Base-by-base conservation (phyloP, 2,888 invertebrate species). In the Iphiclides podalirius region DNA sequence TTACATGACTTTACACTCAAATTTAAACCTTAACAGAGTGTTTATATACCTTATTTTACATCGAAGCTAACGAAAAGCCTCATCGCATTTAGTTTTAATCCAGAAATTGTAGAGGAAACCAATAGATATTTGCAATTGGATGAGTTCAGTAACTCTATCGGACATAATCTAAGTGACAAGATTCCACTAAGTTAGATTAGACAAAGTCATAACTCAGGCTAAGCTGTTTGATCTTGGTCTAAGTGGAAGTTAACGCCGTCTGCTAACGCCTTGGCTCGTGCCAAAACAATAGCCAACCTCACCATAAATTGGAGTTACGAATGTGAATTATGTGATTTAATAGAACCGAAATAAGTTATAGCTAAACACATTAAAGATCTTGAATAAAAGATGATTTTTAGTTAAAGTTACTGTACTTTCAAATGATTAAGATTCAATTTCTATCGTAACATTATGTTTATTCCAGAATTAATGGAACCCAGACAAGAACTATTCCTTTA, bases 161-260 rank as follows among this genome's bases (percentile, higher is more conserved):
- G 6, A 11, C 9, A 35, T 33, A 14, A n/a, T 37, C 23, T 38
- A 33, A 23, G 37, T 26, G 43, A 37, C 36, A 20, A n/a, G 34
- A 43, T 38, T 16, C 9, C 14, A 23, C 37, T 43, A 43, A 42
- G 23, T 43, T 20, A 15, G 33, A 42, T 49, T 43, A 33, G 38
- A 16, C 12, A 11, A 37, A 31, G 66, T 64, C 64, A 66, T 66
- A 70, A 64, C 63, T 67, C 52, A 59, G 49, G 35, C 38, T 55
- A 50, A 58, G 46, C 52, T 23, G 23, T 13, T 20, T 42, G 42
- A 48, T 48, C 31, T 26, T 45, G 38, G 9, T 23, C 33, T 52
- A 38, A 46, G 47, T 41, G 31, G 42, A 42, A 42, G 47, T 35
- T 39, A 52, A 17, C 47, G 16, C 28, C 20, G 46, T 47, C 46